Conservation (phyloP, 2,888 invertebrate species). For the Luffia ferchaultella region DNA sequence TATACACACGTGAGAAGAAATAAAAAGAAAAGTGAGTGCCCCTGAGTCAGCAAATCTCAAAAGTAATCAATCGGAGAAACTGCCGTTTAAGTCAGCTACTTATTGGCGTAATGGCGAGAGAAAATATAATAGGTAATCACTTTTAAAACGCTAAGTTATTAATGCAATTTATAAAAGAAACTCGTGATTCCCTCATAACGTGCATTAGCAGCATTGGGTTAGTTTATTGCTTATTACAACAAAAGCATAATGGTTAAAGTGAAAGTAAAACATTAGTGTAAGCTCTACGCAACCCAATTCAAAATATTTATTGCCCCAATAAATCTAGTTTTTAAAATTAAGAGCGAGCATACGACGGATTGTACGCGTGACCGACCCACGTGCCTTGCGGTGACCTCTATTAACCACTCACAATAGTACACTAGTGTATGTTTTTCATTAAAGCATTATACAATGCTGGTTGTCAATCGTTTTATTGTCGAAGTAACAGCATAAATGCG, state of each 20-base stretch:
- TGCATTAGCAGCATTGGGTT: constrained; percentile 6
- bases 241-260: constrained; percentile 6
- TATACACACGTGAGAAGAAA: no score
- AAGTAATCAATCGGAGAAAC: background rate
- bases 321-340: constrained; percentile 8
- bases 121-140: background rate
- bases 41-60: no score
- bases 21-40: no score
- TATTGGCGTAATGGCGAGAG: background rate
- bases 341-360: constrained; percentile 2
- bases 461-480: no score
- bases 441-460: no score
- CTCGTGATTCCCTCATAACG: constrained; percentile 3
- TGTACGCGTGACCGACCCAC: background rate
- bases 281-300: constrained; percentile 8
- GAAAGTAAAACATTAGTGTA: constrained; percentile 9
- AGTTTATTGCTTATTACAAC: constrained; percentile 10
- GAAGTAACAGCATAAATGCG: no score
- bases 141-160: background rate
- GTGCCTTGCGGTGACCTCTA: background rate
- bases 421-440: no score
- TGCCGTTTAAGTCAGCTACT: background rate
- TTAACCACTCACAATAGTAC: no score
- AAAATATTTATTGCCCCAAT: constrained; percentile 9
- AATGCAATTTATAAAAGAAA: constrained; percentile 3